These are phyloP conservation scores for Limonius californicus DNA, from an alignment of 1,140 invertebrate species.

Conservation along the genomic window DNA sequence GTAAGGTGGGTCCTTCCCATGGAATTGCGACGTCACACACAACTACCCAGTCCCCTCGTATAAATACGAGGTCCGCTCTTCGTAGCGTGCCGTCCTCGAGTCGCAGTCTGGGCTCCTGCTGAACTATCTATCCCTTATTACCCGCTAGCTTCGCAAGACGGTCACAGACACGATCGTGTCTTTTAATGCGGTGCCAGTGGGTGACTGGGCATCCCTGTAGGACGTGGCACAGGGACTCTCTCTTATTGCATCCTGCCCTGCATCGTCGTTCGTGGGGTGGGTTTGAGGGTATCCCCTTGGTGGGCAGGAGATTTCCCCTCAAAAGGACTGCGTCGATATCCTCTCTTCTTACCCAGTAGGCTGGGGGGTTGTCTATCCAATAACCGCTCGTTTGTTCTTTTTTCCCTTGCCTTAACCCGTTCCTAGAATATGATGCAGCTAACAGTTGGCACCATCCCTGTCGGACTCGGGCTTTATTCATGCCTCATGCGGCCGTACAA, in stretches of 20 bases:
- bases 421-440: constrained; percentile 10
- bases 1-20: too few species aligned
- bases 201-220: constrained; percentile 21
- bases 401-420: constrained; percentile 11
- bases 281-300: constrained; percentile 23
- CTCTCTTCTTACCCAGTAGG: constrained; percentile 6
- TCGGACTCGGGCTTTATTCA: background rate
- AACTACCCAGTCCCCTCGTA: too few species aligned
- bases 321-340: constrained; percentile 19
- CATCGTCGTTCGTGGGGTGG: constrained; percentile 14
- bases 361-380: constrained; percentile 8
- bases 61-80: too few species aligned
- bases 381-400: too few species aligned
- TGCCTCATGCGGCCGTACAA: too few species aligned
- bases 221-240: background rate
- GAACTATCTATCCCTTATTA: too few species aligned
- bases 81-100: too few species aligned
- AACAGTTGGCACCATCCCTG: constrained; percentile 6
- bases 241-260: constrained; percentile 12
- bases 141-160: background rate
- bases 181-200: constrained; percentile 8
- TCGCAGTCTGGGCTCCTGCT: too few species aligned
- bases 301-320: constrained; percentile 21
- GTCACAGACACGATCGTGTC: constrained; percentile 16
- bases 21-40: too few species aligned